phyloP scores from a whole-genome alignment of 2,888 invertebrate species.

The Plebejus melissa region DNA sequence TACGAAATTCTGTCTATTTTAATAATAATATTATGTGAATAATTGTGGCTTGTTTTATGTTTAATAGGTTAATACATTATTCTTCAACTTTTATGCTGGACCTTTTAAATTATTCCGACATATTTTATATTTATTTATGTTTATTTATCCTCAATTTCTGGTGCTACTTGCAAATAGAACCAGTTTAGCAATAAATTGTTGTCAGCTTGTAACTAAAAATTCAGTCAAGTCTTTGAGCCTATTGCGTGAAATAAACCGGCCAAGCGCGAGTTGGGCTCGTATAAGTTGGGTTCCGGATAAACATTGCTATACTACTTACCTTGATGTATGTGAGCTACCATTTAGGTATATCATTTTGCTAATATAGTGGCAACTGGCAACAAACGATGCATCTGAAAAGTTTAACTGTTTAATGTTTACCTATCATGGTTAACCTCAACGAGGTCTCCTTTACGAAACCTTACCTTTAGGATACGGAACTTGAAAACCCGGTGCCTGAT shows the following conservation, averaged over 20 bases:
- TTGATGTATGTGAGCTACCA: no score
- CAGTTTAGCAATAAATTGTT: slow-evolving; percentile 19
- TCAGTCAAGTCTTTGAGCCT: slow-evolving; percentile 25
- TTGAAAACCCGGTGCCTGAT: no score
- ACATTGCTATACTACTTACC: no score
- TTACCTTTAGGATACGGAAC: no score
- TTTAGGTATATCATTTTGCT: no score
- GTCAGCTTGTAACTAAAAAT: slow-evolving; percentile 26
- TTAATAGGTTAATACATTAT: neutral
- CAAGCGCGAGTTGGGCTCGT: neutral
- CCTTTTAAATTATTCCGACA: neutral
- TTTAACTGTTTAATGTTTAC: neutral
- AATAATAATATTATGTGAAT: no score
- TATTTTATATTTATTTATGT: slow-evolving; percentile 8
- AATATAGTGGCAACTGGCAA: no score
- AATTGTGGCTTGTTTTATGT: neutral
- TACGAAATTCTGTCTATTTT: no score
- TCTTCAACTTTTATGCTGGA: neutral
- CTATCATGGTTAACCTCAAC: neutral
- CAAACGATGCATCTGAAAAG: no score
- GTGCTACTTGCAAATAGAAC: slow-evolving; percentile 12
- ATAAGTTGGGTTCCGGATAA: neutral
- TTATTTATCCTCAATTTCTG: neutral
- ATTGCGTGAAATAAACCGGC: neutral
- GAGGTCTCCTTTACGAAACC: no score